Evolutionary conservation across 2,888 invertebrate species (phyloP), one percentile per base, ranked within the genome.

Genomic region (Ypsolopha scabrella): DNA sequence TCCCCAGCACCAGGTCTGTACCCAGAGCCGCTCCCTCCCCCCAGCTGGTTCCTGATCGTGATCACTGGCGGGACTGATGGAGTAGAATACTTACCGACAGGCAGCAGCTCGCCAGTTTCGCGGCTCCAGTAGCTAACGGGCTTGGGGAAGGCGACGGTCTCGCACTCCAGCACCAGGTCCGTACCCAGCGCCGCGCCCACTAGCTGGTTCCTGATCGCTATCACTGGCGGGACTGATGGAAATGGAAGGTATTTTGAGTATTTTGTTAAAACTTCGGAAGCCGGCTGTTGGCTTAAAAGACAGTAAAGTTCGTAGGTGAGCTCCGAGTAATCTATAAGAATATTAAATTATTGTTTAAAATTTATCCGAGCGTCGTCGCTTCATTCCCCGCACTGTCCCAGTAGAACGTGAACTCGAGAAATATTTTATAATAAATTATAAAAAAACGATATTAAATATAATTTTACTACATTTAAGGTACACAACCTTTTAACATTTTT

Each of bases 111-210:
- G 37, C 93, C 93, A 39, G 85, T 88, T 62, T 92, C 92, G 61
- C 91, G 88, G 54, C 91, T 91, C 95, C 95, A 95, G 72, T 95
- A 95, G 76, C 94, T 95, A 61, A 95, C 94, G 36, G 95, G 93
- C 69, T 93, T 93, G 2, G 95, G 95, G 75, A 89, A 94, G 1
- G 94, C 95, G 64, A 95, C 95, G 1, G 94, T 94, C 67, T 92
- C 90, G 63, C 95, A 95, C 70, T 94, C 94, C 57, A 95, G 77
- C 3, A 91, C 90, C 54, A 94, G 88, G 59, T 91, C 90, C 52
- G 93, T 91, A 11, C 93, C 93, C 53, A 92, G 87, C 14, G 91
- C 90, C 0, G 93, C 94, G 0, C 94, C 95, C 10, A 95, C 93
- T 59, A 95, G 80, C 75, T 94, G 94, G 78, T 94, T 94, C 63